Evolutionary conservation across 2,888 invertebrate species (phyloP).

Genomic region (Schizotus pectinicornis): DNA sequence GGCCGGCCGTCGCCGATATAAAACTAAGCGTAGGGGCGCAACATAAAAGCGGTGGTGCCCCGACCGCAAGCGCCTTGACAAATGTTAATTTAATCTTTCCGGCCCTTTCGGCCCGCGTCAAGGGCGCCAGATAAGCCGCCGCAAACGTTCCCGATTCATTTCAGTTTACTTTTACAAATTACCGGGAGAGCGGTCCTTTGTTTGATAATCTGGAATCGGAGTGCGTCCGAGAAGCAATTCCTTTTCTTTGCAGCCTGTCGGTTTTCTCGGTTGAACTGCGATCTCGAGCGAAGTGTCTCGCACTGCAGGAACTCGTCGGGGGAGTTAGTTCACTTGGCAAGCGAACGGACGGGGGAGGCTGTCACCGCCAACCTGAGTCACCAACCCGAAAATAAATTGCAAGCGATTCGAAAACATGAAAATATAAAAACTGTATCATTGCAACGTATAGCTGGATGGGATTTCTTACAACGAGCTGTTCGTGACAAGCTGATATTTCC

Average conservation of each 20-base stretch:
- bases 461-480: slow-evolving; percentile 25
- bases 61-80: background rate
- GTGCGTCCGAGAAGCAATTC: background rate
- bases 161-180: slow-evolving; percentile 2
- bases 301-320: background rate
- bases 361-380: slow-evolving; percentile 20
- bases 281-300: background rate
- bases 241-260: slow-evolving; percentile 1
- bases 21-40: no score
- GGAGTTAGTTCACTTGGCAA: background rate
- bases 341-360: slow-evolving; percentile 1
- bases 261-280: slow-evolving; percentile 1
- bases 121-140: no score
- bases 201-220: background rate
- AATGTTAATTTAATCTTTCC: slow-evolving; percentile 1
- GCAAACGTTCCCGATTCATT: background rate
- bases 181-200: background rate
- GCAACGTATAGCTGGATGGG: slow-evolving; percentile 4
- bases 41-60: no score
- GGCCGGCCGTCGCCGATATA: no score
- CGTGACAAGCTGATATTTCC: slow-evolving; percentile 27
- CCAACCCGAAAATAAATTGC: slow-evolving; percentile 39
- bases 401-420: slow-evolving; percentile 42
- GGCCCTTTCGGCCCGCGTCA: background rate
- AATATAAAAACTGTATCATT: slow-evolving; percentile 33